phyloP scores from a whole-genome alignment of 2,888 invertebrate genomes.

The Bhutanitis thaidina region DNA sequence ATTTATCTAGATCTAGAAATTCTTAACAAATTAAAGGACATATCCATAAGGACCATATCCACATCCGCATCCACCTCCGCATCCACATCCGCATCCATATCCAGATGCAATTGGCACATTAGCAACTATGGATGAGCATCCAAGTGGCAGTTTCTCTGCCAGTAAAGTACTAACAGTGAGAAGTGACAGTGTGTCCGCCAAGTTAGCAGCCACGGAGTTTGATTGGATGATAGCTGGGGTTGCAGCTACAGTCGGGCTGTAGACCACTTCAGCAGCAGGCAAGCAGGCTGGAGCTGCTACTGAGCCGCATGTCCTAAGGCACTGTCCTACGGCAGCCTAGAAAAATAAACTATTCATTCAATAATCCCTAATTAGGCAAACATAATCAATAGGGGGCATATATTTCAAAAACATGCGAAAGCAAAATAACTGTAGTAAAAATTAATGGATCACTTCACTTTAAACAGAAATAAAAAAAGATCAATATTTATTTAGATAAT shows the following conservation, averaged over 20 bases:
- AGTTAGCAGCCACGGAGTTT: slow-evolving; percentile 44
- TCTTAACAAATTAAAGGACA: slow-evolving; percentile 10
- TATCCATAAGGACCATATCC: slow-evolving; percentile 17
- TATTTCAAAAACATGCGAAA: too few species aligned
- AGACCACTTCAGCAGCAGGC: slow-evolving; percentile 17
- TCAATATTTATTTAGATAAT: too few species aligned
- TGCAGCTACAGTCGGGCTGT: slow-evolving; percentile 6
- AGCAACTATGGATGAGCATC: slow-evolving; percentile 34
- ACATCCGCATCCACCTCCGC: slow-evolving; percentile 13
- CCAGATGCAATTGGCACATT: slow-evolving; percentile 21
- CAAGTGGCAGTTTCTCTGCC: slow-evolving; percentile 46
- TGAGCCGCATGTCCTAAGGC: slow-evolving; percentile 4
- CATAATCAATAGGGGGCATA: too few species aligned
- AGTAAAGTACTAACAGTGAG: slow-evolving; percentile 59
- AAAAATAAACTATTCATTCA: slow-evolving; percentile 7
- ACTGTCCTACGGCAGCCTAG: slow-evolving; percentile 12
- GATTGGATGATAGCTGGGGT: slow-evolving; percentile 19
- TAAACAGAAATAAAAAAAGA: neutral
- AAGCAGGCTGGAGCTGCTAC: slow-evolving; percentile 13
- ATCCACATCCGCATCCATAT: slow-evolving; percentile 10
- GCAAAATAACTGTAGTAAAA: too few species aligned
- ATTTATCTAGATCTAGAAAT: too few species aligned
- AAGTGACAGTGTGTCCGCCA: slow-evolving; percentile 60
- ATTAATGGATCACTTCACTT: too few species aligned
- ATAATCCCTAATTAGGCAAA: too few species aligned